These are phyloP conservation scores for Actenoides lindsayi DNA, from an alignment of 2,113 vertebrate species.

Conservation along the genomic window DNA sequence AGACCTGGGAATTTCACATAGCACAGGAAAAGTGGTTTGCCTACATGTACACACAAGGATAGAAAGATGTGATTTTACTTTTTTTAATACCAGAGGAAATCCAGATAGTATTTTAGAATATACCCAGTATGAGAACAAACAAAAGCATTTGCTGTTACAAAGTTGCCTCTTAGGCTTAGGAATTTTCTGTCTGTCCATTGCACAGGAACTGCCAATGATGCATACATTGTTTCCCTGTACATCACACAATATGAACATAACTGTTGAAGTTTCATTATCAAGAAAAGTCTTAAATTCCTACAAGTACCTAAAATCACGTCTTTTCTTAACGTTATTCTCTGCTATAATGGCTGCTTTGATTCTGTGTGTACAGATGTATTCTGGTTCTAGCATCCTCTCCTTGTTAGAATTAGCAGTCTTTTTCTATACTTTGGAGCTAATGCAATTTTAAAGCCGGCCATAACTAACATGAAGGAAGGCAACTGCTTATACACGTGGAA, in stretches of 20 bases:
- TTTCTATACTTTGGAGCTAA: not conserved
- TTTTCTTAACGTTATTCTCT: not conserved
- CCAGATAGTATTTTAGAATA: not conserved
- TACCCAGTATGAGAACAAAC: not conserved
- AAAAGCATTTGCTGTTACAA: not conserved
- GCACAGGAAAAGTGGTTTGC: not conserved
- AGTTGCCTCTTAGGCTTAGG: not conserved
- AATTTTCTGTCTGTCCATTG: not conserved
- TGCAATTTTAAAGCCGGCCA: not conserved
- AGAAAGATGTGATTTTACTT: not conserved
- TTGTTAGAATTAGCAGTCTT: not conserved
- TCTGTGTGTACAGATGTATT: not conserved
- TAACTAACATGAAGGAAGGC: not conserved
- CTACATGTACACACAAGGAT: not conserved
- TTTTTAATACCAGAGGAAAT: not conserved
- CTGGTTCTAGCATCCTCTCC: not conserved
- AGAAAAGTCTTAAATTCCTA: not conserved
- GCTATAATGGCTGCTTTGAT: not conserved
- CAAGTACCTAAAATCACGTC: accelerated
- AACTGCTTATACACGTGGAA: not conserved
- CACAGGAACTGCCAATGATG: not conserved
- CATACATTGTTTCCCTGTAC: not conserved
- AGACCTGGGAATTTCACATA: not conserved
- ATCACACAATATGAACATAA: not conserved
- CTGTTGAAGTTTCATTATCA: not conserved